These are phyloP conservation scores for Periophthalmodon schlosseri DNA, from an alignment of 2,113 vertebrate genomes.

Conservation along the genomic window DNA sequence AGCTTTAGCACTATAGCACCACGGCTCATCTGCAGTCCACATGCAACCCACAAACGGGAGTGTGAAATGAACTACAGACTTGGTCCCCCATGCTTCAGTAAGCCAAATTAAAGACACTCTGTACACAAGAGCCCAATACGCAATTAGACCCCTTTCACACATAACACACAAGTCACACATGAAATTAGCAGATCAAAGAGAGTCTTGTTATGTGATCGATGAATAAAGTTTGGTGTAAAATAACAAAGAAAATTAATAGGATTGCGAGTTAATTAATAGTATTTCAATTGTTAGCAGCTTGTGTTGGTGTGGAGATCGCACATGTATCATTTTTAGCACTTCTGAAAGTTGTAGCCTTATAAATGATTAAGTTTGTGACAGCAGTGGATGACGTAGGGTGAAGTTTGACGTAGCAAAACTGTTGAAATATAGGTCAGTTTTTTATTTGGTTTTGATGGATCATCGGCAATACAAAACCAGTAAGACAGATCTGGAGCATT, in stretches of 20 bases:
- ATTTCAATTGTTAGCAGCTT: not conserved
- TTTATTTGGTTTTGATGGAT: not conserved
- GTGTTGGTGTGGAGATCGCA: not conserved
- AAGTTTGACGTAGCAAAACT: not conserved
- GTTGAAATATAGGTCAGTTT: not conserved
- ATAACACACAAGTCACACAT: conserved; percentile 11
- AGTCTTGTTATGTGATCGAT: conserved; percentile 38
- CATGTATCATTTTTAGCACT: conserved; percentile 1
- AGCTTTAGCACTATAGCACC: conserved; percentile 50
- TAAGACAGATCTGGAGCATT: not conserved
- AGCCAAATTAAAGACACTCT: conserved; percentile 66
- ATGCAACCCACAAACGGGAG: conserved; percentile 59
- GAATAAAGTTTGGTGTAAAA: conserved; percentile 36
- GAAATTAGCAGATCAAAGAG: conserved; percentile 44
- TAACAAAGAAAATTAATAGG: conserved; percentile 31
- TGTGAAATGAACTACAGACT: conserved; percentile 55
- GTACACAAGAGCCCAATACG: conserved; percentile 10
- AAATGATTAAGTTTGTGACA: conserved; percentile 25
- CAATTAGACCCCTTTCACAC: conserved; percentile 20
- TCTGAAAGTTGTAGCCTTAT: conserved; percentile 11
- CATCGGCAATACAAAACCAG: not conserved
- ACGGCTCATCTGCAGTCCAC: conserved; percentile 66
- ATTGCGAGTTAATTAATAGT: conserved; percentile 10
- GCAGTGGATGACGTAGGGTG: not conserved
- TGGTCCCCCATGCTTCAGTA: conserved; percentile 62